Evolutionary conservation across 2,888 invertebrate genomes (phyloP).

Genomic region (Microctonus aethiopoides): DNA sequence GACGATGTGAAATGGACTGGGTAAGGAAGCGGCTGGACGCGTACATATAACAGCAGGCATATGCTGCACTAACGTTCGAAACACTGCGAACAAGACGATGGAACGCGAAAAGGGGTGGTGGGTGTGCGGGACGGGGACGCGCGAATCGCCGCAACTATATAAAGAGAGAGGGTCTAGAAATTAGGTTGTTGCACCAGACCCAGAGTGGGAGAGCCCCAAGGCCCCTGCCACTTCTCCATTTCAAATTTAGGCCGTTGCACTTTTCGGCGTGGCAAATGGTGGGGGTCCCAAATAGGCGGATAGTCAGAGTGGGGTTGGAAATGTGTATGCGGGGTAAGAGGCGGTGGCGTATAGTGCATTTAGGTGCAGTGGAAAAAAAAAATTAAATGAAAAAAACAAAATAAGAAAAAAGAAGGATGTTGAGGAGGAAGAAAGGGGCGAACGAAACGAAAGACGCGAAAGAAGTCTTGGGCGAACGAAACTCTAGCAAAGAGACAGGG

Average conservation of each 20-base stretch:
- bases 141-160: constrained; percentile 40
- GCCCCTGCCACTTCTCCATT: constrained; percentile 64
- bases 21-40: constrained; percentile 27
- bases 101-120: constrained; percentile 22
- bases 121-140: constrained; percentile 18
- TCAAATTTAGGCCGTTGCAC: constrained; percentile 68
- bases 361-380: constrained; percentile 48
- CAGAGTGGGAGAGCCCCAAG: constrained; percentile 59
- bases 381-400: neutral
- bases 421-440: constrained; percentile 47
- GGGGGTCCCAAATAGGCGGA: constrained; percentile 65
- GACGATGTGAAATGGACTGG: constrained; percentile 27
- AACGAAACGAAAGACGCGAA: constrained; percentile 39
- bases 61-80: neutral
- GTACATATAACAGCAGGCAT: neutral
- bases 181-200: constrained; percentile 66
- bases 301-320: constrained; percentile 41
- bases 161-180: constrained; percentile 63
- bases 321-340: constrained; percentile 44
- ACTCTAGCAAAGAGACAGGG: constrained; percentile 66
- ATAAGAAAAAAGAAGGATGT: constrained; percentile 36
- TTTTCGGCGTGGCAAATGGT: constrained; percentile 61
- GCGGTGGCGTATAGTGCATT: constrained; percentile 46
- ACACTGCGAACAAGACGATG: constrained; percentile 16
- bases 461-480: constrained; percentile 50